phyloP scores from a whole-genome alignment of 2,113 vertebrate species.

The Oryzias javanicus region DNA sequence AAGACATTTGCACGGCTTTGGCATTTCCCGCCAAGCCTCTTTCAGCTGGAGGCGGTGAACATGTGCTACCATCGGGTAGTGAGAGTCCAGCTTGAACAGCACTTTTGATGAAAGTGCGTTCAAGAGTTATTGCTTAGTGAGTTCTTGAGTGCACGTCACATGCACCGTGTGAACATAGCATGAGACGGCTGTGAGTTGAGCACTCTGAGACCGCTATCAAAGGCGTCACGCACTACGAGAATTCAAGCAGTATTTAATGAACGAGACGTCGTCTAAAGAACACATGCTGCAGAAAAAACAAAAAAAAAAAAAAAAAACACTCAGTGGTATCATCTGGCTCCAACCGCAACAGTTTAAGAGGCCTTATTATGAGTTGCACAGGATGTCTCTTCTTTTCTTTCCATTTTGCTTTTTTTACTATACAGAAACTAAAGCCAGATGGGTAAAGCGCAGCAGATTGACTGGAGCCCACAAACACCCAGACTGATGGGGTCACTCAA shows the following conservation, averaged over 20 bases:
- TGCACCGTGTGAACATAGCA: constrained; percentile 16
- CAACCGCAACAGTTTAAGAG: constrained; percentile 53
- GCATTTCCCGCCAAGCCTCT: too few species aligned
- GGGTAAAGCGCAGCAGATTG: too few species aligned
- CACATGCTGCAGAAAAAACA: constrained; percentile 47
- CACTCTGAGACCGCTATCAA: constrained; percentile 50
- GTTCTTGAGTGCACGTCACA: too few species aligned
- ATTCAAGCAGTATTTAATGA: too few species aligned
- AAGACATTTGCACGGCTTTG: too few species aligned
- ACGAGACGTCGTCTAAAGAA: constrained; percentile 43
- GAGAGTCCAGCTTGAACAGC: too few species aligned
- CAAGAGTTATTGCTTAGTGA: too few species aligned
- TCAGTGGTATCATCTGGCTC: constrained; percentile 52
- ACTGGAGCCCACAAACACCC: too few species aligned
- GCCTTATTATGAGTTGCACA: constrained; percentile 42
- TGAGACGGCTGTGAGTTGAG: constrained; percentile 26
- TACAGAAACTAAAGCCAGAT: constrained; percentile 39
- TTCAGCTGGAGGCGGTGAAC: too few species aligned
- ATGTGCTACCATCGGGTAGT: too few species aligned
- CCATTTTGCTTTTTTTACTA: constrained; percentile 21
- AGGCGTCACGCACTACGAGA: constrained; percentile 61
- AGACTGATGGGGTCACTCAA: constrained; percentile 40
- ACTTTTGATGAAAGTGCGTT: too few species aligned
- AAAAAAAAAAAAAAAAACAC: constrained; percentile 53
- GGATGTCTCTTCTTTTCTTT: constrained; percentile 30